Percentiles rank a stretch among this genome's conserved stretches.
Evolutionary conservation across 2,888 invertebrate species (phyloP).

Genomic region (Selenia dentaria): DNA sequence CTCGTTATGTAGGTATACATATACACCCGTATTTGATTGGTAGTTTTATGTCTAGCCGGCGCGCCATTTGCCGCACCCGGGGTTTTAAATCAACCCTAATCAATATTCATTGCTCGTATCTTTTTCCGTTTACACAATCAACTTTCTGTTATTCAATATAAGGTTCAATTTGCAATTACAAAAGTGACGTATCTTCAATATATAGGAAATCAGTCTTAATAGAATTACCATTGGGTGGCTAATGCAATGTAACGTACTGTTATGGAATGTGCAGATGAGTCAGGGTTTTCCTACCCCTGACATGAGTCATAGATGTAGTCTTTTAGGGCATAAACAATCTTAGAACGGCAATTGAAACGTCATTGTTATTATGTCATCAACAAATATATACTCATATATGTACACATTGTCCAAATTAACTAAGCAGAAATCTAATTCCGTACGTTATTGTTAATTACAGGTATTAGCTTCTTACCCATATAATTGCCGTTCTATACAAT

Average conservation of each 20-base stretch:
- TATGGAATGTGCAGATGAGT: conserved; percentile 17
- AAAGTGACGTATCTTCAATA: too few species aligned
- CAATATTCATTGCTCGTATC: conserved; percentile 21
- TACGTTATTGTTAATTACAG: too few species aligned
- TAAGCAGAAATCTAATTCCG: too few species aligned
- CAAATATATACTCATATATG: too few species aligned
- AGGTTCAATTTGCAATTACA: conserved; percentile 9
- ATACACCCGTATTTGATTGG: too few species aligned
- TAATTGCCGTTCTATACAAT: too few species aligned
- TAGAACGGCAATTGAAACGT: neutral
- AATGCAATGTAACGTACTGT: conserved; percentile 6
- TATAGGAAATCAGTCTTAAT: conserved; percentile 17
- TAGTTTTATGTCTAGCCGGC: conserved; percentile 20
- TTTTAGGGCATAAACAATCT: neutral
- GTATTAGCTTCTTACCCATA: too few species aligned
- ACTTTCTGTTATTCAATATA: conserved; percentile 6
- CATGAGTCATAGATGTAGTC: conserved; percentile 9
- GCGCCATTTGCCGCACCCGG: conserved; percentile 17
- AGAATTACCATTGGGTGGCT: conserved; percentile 14
- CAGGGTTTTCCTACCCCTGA: conserved; percentile 20
- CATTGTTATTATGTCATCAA: neutral
- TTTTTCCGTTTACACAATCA: neutral
- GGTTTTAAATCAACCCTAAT: conserved; percentile 22
- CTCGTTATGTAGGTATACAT: too few species aligned
- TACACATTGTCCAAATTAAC: too few species aligned